Evolutionary conservation across 2,797 vertebrate species (phyloP), one percentile per base, ranked within the genome.

Genomic region (Pyrocephalus nanus): DNA sequence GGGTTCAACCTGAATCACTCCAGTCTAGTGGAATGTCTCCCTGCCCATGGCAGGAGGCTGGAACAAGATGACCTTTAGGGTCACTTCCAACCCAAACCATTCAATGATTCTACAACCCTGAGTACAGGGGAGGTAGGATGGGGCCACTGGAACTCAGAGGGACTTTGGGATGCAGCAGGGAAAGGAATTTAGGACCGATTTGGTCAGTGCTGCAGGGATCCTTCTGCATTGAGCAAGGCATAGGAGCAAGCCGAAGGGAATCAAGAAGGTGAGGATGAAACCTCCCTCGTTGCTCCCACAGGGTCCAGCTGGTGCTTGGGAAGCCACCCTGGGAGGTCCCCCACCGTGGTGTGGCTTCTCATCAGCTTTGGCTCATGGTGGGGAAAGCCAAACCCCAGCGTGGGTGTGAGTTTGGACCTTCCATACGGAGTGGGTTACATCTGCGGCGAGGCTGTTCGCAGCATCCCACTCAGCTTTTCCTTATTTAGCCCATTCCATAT

Each of bases 391-490:
- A 77, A 88, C 3, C 55, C 48, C 88, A n/a, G 73, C 2, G 15
- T 5, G 73, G 88, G 73, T 5, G 57, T 22, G 85, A 74, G 57
- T 40, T 88, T 78, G 71, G 93, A 36, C 91, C 91, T 60, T 51
- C 36, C 69, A 38, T 30, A 45, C 3, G 2, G 92, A 70, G 90
- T 53, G 83, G 93, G 88, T 64, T 80, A 38, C 76, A 15, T 61
- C 51, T 5, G 3, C 34, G 1, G 55, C 2, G n/a, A 78, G 89
- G 87, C 83, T 93, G 88, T 47, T 95, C 2, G 2, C 96, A 90
- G 86, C 93, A 83, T 77, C 96, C 93, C 93, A 93, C 90, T 1
- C 90, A 67, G 93, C 92, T 53, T 48, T 86, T 54, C 96, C 88
- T 90, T 27, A 88, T 96, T 95, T 93, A 96, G 90, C 76, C 75